Evolutionary conservation across 2,113 vertebrate species (phyloP).

Genomic region (Budorcas taxicolor): DNA sequence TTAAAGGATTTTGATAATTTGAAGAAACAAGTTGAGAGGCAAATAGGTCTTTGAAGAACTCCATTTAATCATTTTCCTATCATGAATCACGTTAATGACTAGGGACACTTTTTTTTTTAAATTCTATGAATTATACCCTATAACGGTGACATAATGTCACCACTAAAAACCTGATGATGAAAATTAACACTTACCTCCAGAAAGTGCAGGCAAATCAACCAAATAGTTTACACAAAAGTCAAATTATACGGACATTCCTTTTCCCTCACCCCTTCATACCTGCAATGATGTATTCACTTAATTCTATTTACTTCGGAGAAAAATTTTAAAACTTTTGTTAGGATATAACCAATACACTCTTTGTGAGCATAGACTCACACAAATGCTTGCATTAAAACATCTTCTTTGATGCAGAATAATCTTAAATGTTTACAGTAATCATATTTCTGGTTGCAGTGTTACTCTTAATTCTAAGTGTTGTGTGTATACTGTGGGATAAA

Average conservation of each 20-base stretch:
- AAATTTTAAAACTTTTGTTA: neutral
- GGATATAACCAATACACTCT: neutral
- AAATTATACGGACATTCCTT: neutral
- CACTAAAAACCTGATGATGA: neutral
- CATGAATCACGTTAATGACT: conserved; percentile 13
- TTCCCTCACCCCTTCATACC: neutral
- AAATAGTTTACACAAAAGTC: neutral
- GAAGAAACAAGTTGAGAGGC: neutral
- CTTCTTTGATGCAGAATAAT: neutral
- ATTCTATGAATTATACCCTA: neutral
- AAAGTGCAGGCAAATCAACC: neutral
- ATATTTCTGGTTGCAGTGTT: neutral
- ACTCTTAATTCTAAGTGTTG: neutral
- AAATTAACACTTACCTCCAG: neutral
- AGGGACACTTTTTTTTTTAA: neutral
- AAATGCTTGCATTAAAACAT: neutral
- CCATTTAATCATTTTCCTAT: conserved; percentile 28
- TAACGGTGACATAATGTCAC: neutral
- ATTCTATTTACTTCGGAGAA: neutral
- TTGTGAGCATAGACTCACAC: neutral
- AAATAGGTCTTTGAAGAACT: neutral
- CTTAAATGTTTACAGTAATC: neutral
- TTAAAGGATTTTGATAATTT: neutral
- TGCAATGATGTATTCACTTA: neutral
- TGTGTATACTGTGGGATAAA: neutral